Conservation (phyloP, 2,113 vertebrate species). For the Xiphorhynchus elegans region DNA sequence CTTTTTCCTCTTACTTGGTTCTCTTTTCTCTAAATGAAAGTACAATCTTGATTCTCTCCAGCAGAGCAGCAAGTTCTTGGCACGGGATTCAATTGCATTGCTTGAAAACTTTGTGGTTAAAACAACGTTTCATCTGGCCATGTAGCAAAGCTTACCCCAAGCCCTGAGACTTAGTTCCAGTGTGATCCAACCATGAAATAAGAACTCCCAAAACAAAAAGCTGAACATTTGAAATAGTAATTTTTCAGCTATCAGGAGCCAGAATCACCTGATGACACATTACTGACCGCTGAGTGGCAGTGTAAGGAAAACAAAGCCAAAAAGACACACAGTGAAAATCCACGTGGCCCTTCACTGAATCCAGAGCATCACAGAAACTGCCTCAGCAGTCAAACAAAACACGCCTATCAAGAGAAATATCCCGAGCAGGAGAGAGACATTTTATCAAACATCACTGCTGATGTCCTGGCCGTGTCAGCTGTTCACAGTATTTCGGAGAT, state of each 20-base stretch:
- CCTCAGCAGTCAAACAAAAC: background rate
- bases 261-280: background rate
- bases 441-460: background rate
- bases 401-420: background rate
- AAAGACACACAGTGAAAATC: background rate
- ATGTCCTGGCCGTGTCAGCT: background rate
- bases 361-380: background rate
- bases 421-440: background rate
- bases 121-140: background rate
- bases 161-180: background rate
- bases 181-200: background rate
- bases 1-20: background rate
- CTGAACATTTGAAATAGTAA: background rate
- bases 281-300: background rate
- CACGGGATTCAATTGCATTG: rapidly evolving
- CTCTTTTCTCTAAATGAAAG: background rate
- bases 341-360: background rate
- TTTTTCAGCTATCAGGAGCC: background rate
- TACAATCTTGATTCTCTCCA: background rate
- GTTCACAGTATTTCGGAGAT: background rate
- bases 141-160: background rate
- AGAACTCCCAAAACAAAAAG: background rate
- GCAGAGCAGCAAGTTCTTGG: background rate
- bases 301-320: slow-evolving; percentile 12
- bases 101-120: background rate